A percentile compares a stretch with the other conserved stretches of the same genome.
Conservation (phyloP, 2,888 invertebrate genomes). For the Homarus gammarus region DNA sequence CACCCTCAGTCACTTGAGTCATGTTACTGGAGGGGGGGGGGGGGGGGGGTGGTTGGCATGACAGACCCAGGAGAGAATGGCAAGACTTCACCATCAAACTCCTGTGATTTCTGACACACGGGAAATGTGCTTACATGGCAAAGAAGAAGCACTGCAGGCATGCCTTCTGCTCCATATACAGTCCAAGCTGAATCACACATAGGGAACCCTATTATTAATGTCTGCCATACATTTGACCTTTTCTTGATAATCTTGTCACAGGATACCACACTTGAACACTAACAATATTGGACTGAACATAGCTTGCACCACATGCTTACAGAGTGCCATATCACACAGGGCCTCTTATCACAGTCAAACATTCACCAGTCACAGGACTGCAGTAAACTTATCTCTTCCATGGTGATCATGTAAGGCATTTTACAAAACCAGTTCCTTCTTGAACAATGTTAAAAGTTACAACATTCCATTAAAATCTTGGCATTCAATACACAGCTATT, state of each 20-base stretch:
- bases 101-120: constrained; percentile 47
- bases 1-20: constrained; percentile 60
- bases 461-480: constrained; percentile 25
- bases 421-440: constrained; percentile 44
- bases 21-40: constrained; percentile 58
- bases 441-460: constrained; percentile 32
- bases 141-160: constrained; percentile 65
- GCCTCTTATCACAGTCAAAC: constrained; percentile 71
- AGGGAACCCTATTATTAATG: constrained; percentile 23
- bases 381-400: constrained; percentile 32
- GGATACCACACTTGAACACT: background rate
- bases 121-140: constrained; percentile 63
- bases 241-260: constrained; percentile 1
- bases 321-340: constrained; percentile 59
- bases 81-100: constrained; percentile 21
- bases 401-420: constrained; percentile 50
- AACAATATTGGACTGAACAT: constrained; percentile 41
- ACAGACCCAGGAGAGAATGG: constrained; percentile 40
- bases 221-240: constrained; percentile 19
- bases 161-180: constrained; percentile 45
- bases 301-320: constrained; percentile 57
- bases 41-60: constrained; percentile 37
- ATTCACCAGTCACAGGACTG: constrained; percentile 64
- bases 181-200: constrained; percentile 39
- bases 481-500: constrained; percentile 4